These are phyloP conservation scores for Hemicrepidius hirtus DNA, from an alignment of 2,888 invertebrate genomes.

Conservation along the genomic window DNA sequence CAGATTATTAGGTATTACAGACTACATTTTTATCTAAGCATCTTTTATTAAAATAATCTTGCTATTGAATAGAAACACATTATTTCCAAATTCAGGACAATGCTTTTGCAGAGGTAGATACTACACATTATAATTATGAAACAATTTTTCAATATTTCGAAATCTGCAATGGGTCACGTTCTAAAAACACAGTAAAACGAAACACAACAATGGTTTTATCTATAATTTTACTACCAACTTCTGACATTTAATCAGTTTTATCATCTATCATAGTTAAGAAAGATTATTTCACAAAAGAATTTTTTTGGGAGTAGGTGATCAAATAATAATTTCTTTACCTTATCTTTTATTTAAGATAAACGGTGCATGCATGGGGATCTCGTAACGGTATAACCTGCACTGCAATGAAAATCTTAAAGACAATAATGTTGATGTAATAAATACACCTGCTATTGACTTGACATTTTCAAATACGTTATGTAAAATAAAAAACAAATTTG, in stretches of 20 bases:
- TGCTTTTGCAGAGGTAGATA: slow-evolving; percentile 6
- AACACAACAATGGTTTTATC: background rate
- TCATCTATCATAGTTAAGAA: background rate
- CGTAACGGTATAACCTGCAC: no score
- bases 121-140: slow-evolving; percentile 10
- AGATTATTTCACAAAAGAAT: background rate
- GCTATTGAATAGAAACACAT: no score
- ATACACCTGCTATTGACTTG: background rate
- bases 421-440: background rate
- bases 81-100: background rate
- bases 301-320: no score
- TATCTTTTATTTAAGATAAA: no score
- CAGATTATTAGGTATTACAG: no score
- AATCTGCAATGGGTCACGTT: slow-evolving; percentile 21
- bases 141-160: slow-evolving; percentile 10
- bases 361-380: no score
- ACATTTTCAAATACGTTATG: background rate
- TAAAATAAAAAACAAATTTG: slow-evolving; percentile 11
- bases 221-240: background rate
- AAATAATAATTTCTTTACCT: no score
- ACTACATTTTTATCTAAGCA: no score
- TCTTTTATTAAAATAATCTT: no score
- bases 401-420: no score
- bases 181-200: slow-evolving; percentile 21
- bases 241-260: slow-evolving; percentile 8